Percentiles rank a stretch among this genome's conserved stretches.
phyloP scores from a whole-genome alignment of 2,113 vertebrate genomes.

The Barbus barbus region DNA sequence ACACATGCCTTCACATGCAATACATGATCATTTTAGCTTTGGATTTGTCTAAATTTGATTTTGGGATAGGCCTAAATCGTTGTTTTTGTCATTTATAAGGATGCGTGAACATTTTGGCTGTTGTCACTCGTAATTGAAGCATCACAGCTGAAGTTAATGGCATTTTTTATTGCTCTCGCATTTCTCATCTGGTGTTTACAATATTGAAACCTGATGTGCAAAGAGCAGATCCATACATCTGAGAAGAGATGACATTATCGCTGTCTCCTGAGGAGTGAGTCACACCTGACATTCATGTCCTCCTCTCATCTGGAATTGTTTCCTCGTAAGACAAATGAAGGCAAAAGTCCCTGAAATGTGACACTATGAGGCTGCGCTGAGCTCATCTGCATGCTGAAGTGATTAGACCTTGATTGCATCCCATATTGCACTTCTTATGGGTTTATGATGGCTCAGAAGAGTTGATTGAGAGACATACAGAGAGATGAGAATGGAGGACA shows the following conservation, averaged over 20 bases:
- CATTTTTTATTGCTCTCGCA: neutral
- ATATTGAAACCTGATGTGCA: neutral
- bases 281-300: too few species aligned
- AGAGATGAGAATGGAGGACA: too few species aligned
- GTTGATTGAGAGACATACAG: neutral
- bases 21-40: neutral
- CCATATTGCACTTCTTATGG: neutral
- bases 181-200: slow-evolving; percentile 14
- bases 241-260: slow-evolving; percentile 17
- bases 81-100: too few species aligned
- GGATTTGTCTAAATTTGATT: neutral
- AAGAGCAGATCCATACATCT: neutral
- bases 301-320: neutral
- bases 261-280: slow-evolving; percentile 8
- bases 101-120: neutral
- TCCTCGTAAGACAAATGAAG: neutral
- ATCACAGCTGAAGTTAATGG: neutral
- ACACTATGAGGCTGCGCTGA: slow-evolving; percentile 10
- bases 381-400: slow-evolving; percentile 51
- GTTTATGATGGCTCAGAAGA: neutral
- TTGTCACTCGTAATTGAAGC: slow-evolving; percentile 10
- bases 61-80: neutral
- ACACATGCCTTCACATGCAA: neutral
- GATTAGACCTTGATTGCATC: slow-evolving; percentile 54
- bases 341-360: neutral